Conservation (phyloP, 2,113 vertebrate genomes). For the Amia ocellicauda region DNA sequence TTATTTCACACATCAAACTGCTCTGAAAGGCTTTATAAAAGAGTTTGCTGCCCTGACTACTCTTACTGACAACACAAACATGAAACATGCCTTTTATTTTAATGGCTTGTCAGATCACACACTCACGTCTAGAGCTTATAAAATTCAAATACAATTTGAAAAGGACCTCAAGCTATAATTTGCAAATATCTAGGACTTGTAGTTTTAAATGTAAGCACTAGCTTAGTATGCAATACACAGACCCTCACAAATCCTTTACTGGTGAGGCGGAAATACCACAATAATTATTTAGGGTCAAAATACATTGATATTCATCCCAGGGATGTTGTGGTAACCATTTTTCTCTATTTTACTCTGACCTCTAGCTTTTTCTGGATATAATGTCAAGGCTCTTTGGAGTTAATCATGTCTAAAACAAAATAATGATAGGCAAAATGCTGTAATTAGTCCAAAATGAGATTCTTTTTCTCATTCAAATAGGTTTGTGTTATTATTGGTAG, state of each 20-base stretch:
- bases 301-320: constrained; percentile 61
- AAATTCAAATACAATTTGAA: constrained; percentile 16
- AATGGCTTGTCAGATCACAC: constrained; percentile 7
- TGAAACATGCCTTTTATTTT: constrained; percentile 9
- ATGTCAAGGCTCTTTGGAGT: constrained; percentile 69
- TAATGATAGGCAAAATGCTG: constrained; percentile 68
- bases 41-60: background rate
- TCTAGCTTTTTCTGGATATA: constrained; percentile 68
- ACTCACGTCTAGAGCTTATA: background rate
- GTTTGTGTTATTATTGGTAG: constrained; percentile 8
- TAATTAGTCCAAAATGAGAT: constrained; percentile 63
- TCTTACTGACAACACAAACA: background rate
- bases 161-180: constrained; percentile 12
- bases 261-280: constrained; percentile 43
- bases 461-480: constrained; percentile 56
- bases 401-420: constrained; percentile 66
- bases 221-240: constrained; percentile 13
- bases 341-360: constrained; percentile 70
- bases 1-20: background rate
- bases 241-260: constrained; percentile 40
- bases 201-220: constrained; percentile 13
- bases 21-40: background rate
- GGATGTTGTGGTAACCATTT: constrained; percentile 45
- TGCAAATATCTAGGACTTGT: constrained; percentile 9
- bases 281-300: constrained; percentile 44